phyloP scores from a whole-genome alignment of 2,888 invertebrate genomes.

The Drosophila heteroneura region DNA sequence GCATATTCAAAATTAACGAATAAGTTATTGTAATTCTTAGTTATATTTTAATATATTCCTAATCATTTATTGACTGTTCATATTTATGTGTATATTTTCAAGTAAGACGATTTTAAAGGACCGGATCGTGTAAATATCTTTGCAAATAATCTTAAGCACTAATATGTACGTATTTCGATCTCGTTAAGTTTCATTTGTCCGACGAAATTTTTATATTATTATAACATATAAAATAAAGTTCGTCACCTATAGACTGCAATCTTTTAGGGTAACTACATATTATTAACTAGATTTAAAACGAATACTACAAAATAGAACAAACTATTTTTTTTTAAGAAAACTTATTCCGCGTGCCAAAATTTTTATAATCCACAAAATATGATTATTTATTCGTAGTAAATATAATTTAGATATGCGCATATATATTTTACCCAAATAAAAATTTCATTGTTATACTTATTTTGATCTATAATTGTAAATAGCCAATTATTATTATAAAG shows the following conservation, averaged over 20 bases:
- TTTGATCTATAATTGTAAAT: slow-evolving; percentile 52
- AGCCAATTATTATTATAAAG: slow-evolving; percentile 45
- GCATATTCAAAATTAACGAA: slow-evolving; percentile 3
- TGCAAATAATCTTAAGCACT: slow-evolving; percentile 32
- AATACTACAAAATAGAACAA: slow-evolving; percentile 24
- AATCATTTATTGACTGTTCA: slow-evolving; percentile 53
- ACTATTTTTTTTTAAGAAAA: slow-evolving; percentile 21
- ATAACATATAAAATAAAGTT: slow-evolving; percentile 28
- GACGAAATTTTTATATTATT: slow-evolving; percentile 48
- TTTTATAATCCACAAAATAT: slow-evolving; percentile 35
- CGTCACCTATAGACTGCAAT: slow-evolving; percentile 71
- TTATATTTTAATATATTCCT: slow-evolving; percentile 21
- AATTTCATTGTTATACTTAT: slow-evolving; percentile 31
- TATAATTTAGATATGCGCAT: slow-evolving; percentile 30
- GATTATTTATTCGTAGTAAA: slow-evolving; percentile 29
- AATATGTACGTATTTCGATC: slow-evolving; percentile 54
- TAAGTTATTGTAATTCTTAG: slow-evolving; percentile 2
- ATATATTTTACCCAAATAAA: slow-evolving; percentile 26
- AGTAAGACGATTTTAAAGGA: slow-evolving; percentile 44
- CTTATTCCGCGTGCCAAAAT: slow-evolving; percentile 69
- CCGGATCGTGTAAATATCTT: slow-evolving; percentile 46
- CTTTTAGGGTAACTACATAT: slow-evolving; percentile 47
- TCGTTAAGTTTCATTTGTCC: slow-evolving; percentile 74
- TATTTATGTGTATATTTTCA: slow-evolving; percentile 51
- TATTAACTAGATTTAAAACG: slow-evolving; percentile 42